Base-by-base conservation (phyloP, 2,797 vertebrate genomes). In the Semaprochilodus insignis region DNA sequence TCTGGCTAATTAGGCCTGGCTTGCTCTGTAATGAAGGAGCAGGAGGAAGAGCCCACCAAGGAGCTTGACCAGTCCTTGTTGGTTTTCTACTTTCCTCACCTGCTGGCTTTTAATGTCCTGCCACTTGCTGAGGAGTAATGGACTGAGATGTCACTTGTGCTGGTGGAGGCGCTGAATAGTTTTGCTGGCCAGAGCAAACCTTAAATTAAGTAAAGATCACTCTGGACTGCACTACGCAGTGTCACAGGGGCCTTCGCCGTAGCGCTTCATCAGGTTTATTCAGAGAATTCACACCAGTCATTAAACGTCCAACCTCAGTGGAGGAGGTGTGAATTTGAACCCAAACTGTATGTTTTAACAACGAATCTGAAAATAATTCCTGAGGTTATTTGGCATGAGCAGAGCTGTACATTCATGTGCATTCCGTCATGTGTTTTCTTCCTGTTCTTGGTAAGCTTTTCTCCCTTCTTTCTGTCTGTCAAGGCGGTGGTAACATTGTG, bases 21-120 rank as follows among this genome's bases (percentile, higher is more conserved):
- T 83, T 89, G 85, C 86, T 87, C 85, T 88, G 86, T 90, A 88
- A 89, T 89, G 81, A 88, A 87, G 80, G 81, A 82, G 85, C 84
- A 81, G 72, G 72, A 80, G 80, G 59, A 71, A 69, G n/a, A 52
- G 57, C 71, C 62, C 74, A 63, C 15, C 15, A 63, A 82, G 66
- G 67, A 76, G 78, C 86, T 85, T 87, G 88, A 88, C 88, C 84
- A 63, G 86, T 87, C 85, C 60, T 60, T 89, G 88, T 88, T 89
- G 84, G 81, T 88, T 90, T 86, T 88, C 77, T 74, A 74, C 79
- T 70, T 77, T 78, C 85, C 63, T 87, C 83, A 87, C 86, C 87
- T 89, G 66, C 79, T 84, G 86, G n/a, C 66, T 83, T 76, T 85
- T 88, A 80, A 86, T 80, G 76, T 80, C 75, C 83, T 83, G 84